Percentiles rank a stretch among this genome's conserved stretches.
These are phyloP conservation scores for Himalopsyche tibetana DNA, from an alignment of 2,888 invertebrate species.

Conservation along the genomic window DNA sequence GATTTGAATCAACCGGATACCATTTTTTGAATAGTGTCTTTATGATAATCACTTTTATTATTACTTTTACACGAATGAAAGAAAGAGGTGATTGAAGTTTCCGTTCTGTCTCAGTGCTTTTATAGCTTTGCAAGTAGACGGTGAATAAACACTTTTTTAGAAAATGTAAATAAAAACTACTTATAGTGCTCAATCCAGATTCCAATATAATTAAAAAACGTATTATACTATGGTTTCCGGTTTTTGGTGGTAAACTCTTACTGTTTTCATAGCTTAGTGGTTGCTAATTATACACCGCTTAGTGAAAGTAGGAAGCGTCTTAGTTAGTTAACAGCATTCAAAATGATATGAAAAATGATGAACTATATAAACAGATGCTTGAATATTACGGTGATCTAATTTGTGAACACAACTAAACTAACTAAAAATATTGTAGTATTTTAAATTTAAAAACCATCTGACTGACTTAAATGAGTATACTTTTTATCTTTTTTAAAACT, in stretches of 20 bases:
- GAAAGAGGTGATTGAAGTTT: constrained; percentile 16
- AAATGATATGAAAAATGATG: too few relatives aligned
- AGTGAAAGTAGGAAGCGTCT: constrained; percentile 5
- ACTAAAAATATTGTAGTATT: too few relatives aligned
- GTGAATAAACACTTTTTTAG: constrained; percentile 26
- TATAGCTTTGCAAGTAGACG: background rate
- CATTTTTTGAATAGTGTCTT: background rate
- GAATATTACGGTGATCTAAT: too few relatives aligned
- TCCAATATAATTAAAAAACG: constrained; percentile 1
- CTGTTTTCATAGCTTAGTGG: background rate
- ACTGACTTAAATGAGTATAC: too few relatives aligned
- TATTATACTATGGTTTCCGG: background rate
- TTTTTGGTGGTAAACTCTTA: background rate
- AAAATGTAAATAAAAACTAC: constrained; percentile 11
- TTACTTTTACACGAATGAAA: constrained; percentile 10
- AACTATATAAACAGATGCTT: too few relatives aligned
- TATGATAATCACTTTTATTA: background rate
- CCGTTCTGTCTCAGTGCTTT: constrained; percentile 14
- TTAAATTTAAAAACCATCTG: too few relatives aligned
- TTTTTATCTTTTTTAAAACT: too few relatives aligned
- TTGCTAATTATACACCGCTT: background rate
- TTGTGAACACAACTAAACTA: too few relatives aligned
- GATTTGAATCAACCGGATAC: background rate
- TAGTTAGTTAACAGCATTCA: background rate
- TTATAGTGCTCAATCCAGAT: background rate